A percentile compares a stretch with the other conserved stretches of the same genome.
phyloP scores from a whole-genome alignment of 2,797 vertebrate genomes.

The Halcyon leucocephala region DNA sequence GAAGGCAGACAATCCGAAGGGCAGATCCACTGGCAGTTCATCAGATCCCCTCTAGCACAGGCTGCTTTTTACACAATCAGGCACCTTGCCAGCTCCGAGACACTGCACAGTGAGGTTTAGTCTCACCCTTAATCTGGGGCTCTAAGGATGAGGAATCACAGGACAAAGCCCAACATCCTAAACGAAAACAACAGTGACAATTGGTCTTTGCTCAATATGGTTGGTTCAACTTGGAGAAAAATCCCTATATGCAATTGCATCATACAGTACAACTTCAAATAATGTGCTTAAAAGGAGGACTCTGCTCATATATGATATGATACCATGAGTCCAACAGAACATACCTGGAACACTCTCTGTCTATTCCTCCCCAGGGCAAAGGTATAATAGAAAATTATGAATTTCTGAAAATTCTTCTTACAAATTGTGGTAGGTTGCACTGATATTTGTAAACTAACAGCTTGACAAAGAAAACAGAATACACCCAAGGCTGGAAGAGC shows the following conservation, averaged over 20 bases:
- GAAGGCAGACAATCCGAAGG: background rate
- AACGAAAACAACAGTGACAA: background rate
- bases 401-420: background rate
- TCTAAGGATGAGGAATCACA: background rate
- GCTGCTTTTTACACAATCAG: background rate
- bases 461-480: background rate
- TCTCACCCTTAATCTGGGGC: background rate
- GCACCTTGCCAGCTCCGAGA: background rate
- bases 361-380: background rate
- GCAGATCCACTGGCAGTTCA: background rate
- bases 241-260: background rate
- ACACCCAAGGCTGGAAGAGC: background rate
- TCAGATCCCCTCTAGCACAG: fast-evolving
- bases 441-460: background rate
- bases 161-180: background rate
- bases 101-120: background rate
- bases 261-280: background rate
- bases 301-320: background rate
- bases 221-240: background rate
- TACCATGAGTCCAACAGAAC: background rate
- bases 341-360: background rate
- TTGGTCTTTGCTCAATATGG: fast-evolving
- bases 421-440: background rate
- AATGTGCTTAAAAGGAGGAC: background rate
- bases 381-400: background rate